These are phyloP conservation scores for Resseliella maxima DNA, from an alignment of 2,888 invertebrate species.

Conservation along the genomic window DNA sequence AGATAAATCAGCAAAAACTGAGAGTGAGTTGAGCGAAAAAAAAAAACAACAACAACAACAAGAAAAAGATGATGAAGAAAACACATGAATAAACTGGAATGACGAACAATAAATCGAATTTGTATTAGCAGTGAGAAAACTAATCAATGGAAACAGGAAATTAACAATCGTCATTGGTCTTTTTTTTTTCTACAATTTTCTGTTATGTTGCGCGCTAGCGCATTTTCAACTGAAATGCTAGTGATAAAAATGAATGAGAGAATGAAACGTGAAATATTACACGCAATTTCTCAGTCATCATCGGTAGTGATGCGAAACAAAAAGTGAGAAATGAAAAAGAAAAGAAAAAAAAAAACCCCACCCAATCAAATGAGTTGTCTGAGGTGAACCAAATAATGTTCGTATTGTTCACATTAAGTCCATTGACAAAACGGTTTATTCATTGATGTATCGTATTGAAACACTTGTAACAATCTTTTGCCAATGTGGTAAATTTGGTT, in stretches of 20 bases:
- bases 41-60: not conserved
- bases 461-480: not conserved
- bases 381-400: conserved; percentile 27
- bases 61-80: not conserved
- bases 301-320: not conserved
- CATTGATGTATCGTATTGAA: not conserved
- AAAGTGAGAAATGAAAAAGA: not conserved
- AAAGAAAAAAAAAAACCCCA: not conserved
- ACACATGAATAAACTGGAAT: not conserved
- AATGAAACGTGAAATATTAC: conserved; percentile 43
- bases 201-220: not conserved
- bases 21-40: not conserved
- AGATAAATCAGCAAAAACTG: conserved; percentile 20
- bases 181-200: not conserved
- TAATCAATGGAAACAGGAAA: conserved; percentile 46
- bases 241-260: conserved; percentile 35
- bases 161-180: conserved; percentile 45
- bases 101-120: conserved; percentile 38
- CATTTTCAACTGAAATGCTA: not conserved
- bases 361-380: conserved; percentile 21
- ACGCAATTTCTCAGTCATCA: conserved; percentile 41
- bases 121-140: conserved; percentile 38
- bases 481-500: conserved; percentile 14
- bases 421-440: not conserved
- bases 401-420: not conserved